Evolutionary conservation across 2,113 vertebrate species (phyloP).

Genomic region (Ifrita kowaldi): DNA sequence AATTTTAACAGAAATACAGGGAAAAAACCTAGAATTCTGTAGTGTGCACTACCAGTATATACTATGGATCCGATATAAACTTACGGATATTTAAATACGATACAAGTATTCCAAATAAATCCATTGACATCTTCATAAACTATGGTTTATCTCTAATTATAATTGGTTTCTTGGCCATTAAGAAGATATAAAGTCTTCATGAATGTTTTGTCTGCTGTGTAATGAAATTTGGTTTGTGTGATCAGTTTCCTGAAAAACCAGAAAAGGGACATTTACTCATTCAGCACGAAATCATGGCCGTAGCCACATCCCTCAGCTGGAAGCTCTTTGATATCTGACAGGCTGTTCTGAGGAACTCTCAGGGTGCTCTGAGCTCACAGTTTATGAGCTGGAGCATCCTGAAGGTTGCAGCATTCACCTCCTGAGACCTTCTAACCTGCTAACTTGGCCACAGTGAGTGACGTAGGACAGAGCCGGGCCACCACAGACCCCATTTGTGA

Average conservation of each 20-base stretch:
- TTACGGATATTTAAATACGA: neutral
- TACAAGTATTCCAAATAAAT: neutral
- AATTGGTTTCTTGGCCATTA: neutral
- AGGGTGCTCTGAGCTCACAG: neutral
- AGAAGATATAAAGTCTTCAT: neutral
- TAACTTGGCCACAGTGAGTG: neutral
- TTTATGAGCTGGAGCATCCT: neutral
- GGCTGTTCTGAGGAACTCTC: neutral
- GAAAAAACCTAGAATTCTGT: fast-evolving
- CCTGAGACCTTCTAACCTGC: neutral
- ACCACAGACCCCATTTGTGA: fast-evolving
- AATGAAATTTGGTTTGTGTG: neutral
- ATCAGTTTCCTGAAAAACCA: neutral
- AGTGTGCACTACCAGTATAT: neutral
- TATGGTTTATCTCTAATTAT: neutral
- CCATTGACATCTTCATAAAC: neutral
- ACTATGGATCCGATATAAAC: neutral
- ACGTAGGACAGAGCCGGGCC: neutral
- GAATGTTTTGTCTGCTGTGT: neutral
- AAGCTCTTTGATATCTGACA: neutral
- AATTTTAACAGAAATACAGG: neutral
- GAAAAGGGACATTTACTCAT: neutral
- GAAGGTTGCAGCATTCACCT: neutral
- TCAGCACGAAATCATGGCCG: neutral
- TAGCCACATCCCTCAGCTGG: neutral